A percentile compares a stretch with the other conserved stretches of the same genome.
Conservation (phyloP, 1,140 invertebrate species). For the Drosophila seguyi region DNA sequence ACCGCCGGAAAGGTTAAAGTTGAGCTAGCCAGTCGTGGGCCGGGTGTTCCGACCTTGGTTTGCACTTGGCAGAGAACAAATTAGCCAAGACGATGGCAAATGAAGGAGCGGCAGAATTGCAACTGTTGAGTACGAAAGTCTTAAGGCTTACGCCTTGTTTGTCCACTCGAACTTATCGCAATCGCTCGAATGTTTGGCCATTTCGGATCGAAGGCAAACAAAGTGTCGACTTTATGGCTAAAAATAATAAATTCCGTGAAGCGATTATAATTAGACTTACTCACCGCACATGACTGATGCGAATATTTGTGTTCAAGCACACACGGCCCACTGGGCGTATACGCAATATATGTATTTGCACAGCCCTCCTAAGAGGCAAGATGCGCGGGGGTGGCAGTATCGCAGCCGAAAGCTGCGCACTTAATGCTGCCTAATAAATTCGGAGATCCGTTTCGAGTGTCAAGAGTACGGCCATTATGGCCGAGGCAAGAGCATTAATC, state of each 20-base stretch:
- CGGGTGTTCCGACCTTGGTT: slow-evolving; percentile 36
- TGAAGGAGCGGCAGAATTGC: slow-evolving; percentile 15
- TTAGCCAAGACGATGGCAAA: slow-evolving; percentile 9
- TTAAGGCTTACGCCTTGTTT: slow-evolving; percentile 14
- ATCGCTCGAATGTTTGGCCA: slow-evolving; percentile 32
- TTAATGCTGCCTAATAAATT: slow-evolving; percentile 73
- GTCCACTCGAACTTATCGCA: slow-evolving; percentile 29
- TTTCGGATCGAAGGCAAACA: slow-evolving; percentile 16
- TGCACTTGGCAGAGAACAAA: slow-evolving; percentile 35
- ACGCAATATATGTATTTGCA: slow-evolving; percentile 42
- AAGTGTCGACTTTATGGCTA: slow-evolving; percentile 30
- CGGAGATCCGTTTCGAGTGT: slow-evolving; percentile 59
- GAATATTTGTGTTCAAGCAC: slow-evolving; percentile 55
- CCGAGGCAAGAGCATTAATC: slow-evolving; percentile 57
- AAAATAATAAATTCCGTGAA: slow-evolving; percentile 41
- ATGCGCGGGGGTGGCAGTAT: slow-evolving; percentile 17
- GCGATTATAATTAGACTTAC: slow-evolving; percentile 41
- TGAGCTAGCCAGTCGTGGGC: slow-evolving; percentile 1
- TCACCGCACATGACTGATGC: slow-evolving; percentile 58
- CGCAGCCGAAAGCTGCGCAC: slow-evolving; percentile 24
- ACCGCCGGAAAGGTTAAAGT: slow-evolving; percentile 51
- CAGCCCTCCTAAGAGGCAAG: neutral
- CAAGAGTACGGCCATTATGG: slow-evolving; percentile 71
- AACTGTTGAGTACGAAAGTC: slow-evolving; percentile 25
- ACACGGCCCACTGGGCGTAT: slow-evolving; percentile 48